Percentiles rank a stretch among this genome's conserved stretches.
These are phyloP conservation scores for Scaptodrosophila lebanonensis DNA, from an alignment of 1,140 invertebrate genomes.

Conservation along the genomic window DNA sequence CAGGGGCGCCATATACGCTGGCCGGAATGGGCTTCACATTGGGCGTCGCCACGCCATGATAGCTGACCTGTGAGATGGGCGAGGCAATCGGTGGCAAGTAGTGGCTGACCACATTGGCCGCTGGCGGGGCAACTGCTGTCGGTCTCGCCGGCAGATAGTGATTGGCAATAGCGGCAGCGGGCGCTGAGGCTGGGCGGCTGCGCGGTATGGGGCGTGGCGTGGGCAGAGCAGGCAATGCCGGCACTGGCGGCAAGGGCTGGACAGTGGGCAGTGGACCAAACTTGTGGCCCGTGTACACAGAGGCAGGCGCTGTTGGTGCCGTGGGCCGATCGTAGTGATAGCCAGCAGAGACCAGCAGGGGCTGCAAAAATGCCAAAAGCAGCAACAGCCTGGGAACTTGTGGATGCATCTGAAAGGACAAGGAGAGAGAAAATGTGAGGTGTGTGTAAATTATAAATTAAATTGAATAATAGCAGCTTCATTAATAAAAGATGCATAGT, in stretches of 20 bases:
- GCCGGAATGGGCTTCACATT: slow-evolving; percentile 15
- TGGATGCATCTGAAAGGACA: slow-evolving; percentile 39
- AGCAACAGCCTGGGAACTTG: slow-evolving; percentile 17
- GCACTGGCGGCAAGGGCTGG: slow-evolving; percentile 60
- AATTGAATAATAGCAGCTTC: too few species aligned
- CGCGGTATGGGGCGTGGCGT: slow-evolving; percentile 37
- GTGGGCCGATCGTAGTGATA: slow-evolving; percentile 62
- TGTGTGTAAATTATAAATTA: too few species aligned
- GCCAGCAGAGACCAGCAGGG: slow-evolving; percentile 25
- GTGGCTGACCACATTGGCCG: slow-evolving; percentile 3
- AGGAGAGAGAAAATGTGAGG: not conserved
- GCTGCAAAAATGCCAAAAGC: slow-evolving; percentile 6
- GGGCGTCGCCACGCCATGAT: slow-evolving; percentile 38
- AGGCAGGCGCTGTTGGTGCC: not conserved
- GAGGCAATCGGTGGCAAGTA: slow-evolving; percentile 18
- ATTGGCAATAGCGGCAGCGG: slow-evolving; percentile 19
- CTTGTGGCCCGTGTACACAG: slow-evolving; percentile 43
- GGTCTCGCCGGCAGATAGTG: slow-evolving; percentile 24
- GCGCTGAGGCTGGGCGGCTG: slow-evolving; percentile 25
- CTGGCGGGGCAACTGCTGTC: not conserved
- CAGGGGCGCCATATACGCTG: slow-evolving; percentile 27
- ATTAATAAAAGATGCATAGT: slow-evolving; percentile 11
- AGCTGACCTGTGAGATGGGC: slow-evolving; percentile 42
- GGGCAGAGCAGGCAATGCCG: slow-evolving; percentile 53
- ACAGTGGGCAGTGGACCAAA: slow-evolving; percentile 58